Evolutionary conservation across 2,797 vertebrate genomes (phyloP).

Genomic region (Phrynocephalus forsythii): DNA sequence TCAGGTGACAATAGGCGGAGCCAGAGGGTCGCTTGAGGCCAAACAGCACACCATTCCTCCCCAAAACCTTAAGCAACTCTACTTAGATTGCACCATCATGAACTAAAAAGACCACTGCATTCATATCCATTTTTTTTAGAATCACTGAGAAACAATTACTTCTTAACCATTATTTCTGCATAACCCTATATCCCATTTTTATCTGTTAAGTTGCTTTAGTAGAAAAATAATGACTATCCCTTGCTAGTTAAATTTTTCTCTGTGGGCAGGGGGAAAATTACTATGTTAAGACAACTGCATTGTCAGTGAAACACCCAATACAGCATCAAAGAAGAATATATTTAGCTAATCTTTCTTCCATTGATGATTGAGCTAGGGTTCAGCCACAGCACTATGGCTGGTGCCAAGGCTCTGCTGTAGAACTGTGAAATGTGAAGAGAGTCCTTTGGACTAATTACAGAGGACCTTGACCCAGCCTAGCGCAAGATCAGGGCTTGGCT

Average conservation of each 20-base stretch:
- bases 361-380: neutral
- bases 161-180: neutral
- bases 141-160: neutral
- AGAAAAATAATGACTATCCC: neutral
- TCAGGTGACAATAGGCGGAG: too few relatives aligned
- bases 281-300: neutral
- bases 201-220: neutral
- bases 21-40: too few relatives aligned
- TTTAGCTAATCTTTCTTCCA: neutral
- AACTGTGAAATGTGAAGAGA: neutral
- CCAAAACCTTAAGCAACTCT: too few relatives aligned
- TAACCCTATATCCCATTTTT: neutral
- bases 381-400: neutral
- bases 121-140: neutral
- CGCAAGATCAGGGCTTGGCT: neutral
- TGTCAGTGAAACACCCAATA: neutral
- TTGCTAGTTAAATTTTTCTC: neutral
- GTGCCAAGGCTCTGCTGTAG: neutral
- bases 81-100: too few relatives aligned
- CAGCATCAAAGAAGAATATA: neutral
- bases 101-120: too few relatives aligned
- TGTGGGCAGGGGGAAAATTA: neutral
- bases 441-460: neutral
- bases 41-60: too few relatives aligned
- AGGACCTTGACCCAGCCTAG: neutral